A percentile compares a stretch with the other conserved stretches of the same genome.
Evolutionary conservation across 2,888 invertebrate species (phyloP).

Genomic region (Uropetala carovei): DNA sequence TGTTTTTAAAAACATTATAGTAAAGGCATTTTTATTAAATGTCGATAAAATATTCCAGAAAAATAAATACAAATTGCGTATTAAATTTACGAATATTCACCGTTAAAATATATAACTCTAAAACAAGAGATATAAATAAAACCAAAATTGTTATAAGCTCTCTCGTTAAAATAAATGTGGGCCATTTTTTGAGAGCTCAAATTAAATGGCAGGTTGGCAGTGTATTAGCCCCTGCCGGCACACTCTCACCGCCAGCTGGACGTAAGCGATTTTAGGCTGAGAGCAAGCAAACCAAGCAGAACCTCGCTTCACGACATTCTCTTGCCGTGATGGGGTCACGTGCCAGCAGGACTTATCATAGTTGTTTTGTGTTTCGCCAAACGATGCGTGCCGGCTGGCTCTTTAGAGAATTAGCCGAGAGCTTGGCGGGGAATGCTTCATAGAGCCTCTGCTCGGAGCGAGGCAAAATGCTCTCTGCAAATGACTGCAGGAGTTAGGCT

Average conservation of each 20-base stretch:
- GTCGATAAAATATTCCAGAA: no score
- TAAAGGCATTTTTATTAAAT: no score
- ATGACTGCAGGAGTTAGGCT: not conserved
- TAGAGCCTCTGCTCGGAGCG: not conserved
- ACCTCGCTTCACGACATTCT: not conserved
- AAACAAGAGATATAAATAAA: no score
- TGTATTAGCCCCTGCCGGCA: not conserved
- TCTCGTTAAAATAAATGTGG: no score
- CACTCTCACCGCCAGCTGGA: not conserved
- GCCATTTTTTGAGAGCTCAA: no score
- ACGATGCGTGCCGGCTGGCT: not conserved
- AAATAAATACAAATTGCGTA: no score
- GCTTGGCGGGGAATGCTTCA: not conserved
- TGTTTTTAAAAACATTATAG: no score
- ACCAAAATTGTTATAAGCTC: no score
- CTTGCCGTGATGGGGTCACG: not conserved
- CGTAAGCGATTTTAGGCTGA: no score
- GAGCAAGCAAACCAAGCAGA: not conserved
- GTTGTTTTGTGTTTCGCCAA: constrained; percentile 19
- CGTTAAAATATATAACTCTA: no score
- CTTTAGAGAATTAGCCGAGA: not conserved
- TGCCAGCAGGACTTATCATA: not conserved
- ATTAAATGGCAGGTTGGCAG: not conserved
- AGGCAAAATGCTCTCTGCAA: not conserved
- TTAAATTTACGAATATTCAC: no score